These are phyloP conservation scores for Escarpia spicata DNA, from an alignment of 2,888 invertebrate genomes.

Conservation along the genomic window DNA sequence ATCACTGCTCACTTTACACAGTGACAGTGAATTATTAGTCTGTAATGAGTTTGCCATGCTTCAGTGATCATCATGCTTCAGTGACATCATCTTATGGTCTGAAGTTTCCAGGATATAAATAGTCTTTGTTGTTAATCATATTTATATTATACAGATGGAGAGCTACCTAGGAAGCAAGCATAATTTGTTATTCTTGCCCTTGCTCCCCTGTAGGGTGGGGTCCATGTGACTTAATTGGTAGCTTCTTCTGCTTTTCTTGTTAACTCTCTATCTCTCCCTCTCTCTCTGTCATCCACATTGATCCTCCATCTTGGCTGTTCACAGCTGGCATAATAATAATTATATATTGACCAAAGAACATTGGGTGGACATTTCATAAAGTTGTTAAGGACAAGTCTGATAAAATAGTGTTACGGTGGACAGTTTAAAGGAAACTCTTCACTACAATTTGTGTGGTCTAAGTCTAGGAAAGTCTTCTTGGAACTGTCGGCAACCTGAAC, in stretches of 20 bases:
- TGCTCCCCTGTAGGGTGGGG: too few species aligned
- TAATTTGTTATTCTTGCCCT: too few species aligned
- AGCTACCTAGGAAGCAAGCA: not conserved
- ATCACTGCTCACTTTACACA: not conserved
- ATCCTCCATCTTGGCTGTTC: too few species aligned
- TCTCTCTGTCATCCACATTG: too few species aligned
- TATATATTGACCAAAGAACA: not conserved
- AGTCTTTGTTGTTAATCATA: not conserved
- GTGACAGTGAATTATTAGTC: slow-evolving; percentile 12
- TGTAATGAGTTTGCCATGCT: not conserved
- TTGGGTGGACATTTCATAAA: not conserved
- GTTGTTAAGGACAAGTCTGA: not conserved
- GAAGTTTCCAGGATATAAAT: not conserved
- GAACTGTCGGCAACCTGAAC: not conserved
- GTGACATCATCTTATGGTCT: not conserved
- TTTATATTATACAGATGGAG: not conserved
- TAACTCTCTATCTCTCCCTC: too few species aligned
- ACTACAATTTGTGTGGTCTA: not conserved
- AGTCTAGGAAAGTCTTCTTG: not conserved
- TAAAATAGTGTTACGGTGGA: not conserved
- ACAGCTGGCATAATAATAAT: too few species aligned
- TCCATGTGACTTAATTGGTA: too few species aligned
- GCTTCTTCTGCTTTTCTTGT: too few species aligned
- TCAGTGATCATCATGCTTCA: not conserved
- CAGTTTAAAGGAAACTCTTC: not conserved